Conservation (phyloP, 1,140 invertebrate genomes). For the Coboldia fuscipes region DNA sequence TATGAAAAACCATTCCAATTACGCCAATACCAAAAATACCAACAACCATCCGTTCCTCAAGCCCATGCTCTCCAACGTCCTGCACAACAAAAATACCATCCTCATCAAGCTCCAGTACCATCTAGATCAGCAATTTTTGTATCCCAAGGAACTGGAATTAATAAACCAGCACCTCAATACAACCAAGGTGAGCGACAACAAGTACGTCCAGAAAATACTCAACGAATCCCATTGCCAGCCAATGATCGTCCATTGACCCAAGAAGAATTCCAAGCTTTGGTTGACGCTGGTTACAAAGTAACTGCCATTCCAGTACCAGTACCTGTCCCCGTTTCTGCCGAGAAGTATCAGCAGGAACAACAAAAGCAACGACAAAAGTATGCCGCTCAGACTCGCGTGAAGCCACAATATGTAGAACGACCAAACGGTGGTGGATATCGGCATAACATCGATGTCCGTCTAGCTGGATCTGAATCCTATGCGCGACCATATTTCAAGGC, state of each 20-base stretch:
- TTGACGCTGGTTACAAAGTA: conserved; percentile 25
- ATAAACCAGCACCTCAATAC: conserved; percentile 3
- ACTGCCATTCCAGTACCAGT: conserved; percentile 23
- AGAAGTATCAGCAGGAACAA: background rate
- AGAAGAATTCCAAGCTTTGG: conserved; percentile 24
- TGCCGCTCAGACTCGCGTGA: too few relatives aligned
- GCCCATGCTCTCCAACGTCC: background rate
- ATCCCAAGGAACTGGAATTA: conserved; percentile 6
- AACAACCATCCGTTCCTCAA: background rate
- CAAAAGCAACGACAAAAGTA: background rate
- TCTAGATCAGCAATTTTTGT: conserved; percentile 9
- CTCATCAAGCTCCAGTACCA: background rate
- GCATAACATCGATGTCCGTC: too few relatives aligned
- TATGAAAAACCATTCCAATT: background rate
- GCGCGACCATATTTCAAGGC: too few relatives aligned
- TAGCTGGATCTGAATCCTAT: too few relatives aligned
- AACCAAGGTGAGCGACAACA: conserved; percentile 1
- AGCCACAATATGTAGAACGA: too few relatives aligned
- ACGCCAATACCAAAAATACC: background rate
- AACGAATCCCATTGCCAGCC: conserved; percentile 23
- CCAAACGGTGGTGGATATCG: too few relatives aligned
- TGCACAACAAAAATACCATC: background rate
- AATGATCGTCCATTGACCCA: conserved; percentile 26
- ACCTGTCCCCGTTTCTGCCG: background rate
- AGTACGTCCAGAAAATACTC: conserved; percentile 8